Conservation (phyloP, 2,113 vertebrate species). For the Dasypus novemcinctus region DNA sequence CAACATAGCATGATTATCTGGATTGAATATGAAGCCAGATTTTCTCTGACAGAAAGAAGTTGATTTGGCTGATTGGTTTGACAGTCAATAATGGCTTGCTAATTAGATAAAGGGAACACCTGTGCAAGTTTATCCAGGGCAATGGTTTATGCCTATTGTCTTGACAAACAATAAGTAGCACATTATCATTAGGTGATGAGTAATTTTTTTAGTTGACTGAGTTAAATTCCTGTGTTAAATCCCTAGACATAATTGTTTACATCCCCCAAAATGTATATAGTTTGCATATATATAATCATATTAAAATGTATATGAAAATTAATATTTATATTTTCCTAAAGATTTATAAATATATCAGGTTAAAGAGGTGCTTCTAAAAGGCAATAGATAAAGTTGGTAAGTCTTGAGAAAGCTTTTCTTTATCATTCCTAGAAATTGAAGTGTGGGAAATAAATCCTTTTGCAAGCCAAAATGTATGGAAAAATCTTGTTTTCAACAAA, state of each 20-base stretch:
- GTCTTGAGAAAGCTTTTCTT: not conserved
- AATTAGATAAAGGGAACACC: conserved; percentile 15
- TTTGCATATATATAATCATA: not conserved
- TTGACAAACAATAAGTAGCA: not conserved
- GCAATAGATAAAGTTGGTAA: not conserved
- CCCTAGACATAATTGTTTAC: not conserved
- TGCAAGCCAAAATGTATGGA: not conserved
- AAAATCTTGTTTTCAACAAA: not conserved
- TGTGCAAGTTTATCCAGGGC: not conserved
- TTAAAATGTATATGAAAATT: not conserved
- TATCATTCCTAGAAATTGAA: conserved; percentile 29
- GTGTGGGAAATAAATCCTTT: not conserved
- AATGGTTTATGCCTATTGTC: not conserved
- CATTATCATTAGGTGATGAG: not conserved
- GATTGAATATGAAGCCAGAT: conserved; percentile 61
- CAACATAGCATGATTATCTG: conserved; percentile 60
- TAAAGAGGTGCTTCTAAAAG: not conserved
- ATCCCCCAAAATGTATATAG: not conserved
- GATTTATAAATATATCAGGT: not conserved
- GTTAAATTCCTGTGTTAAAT: conserved; percentile 14
- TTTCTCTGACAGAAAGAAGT: conserved; percentile 52
- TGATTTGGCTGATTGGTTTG: conserved; percentile 40
- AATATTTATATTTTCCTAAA: not conserved
- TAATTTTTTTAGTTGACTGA: conserved; percentile 4
- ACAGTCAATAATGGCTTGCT: conserved; percentile 37